A percentile compares a stretch with the other conserved stretches of the same genome.
Conservation (phyloP, 1,140 invertebrate species). For the Pollicipes pollicipes region DNA sequence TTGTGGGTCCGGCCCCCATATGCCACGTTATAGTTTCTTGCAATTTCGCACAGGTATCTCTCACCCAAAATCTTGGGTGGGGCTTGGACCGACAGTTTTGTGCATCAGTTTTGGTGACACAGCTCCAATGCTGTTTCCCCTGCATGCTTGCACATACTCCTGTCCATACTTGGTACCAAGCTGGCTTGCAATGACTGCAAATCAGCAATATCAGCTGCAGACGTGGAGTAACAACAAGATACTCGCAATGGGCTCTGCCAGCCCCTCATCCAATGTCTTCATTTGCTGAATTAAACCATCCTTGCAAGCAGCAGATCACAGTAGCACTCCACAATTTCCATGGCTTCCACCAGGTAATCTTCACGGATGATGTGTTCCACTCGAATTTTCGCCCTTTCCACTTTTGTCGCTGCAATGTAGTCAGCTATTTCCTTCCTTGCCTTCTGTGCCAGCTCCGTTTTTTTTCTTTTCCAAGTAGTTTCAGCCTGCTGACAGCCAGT, state of each 20-base stretch:
- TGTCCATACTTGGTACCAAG: conserved; percentile 85
- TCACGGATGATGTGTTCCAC: conserved; percentile 98
- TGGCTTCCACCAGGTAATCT: conserved; percentile 97
- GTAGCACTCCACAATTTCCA: conserved; percentile 98
- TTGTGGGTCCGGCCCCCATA: conserved; percentile 85
- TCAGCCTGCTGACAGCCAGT: conserved; percentile 50
- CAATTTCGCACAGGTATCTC: conserved; percentile 89
- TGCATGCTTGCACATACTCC: conserved; percentile 58
- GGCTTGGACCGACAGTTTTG: conserved; percentile 84
- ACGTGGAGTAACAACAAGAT: conserved; percentile 88
- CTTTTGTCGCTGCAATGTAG: conserved; percentile 75
- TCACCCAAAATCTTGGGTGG: conserved; percentile 92
- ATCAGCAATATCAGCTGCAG: conserved; percentile 63
- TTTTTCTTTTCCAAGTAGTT: conserved; percentile 95
- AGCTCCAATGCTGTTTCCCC: conserved; percentile 52
- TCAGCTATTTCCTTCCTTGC: conserved; percentile 94
- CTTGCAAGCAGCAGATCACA: conserved; percentile 86
- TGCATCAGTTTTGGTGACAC: conserved; percentile 91
- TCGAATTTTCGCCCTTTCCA: conserved; percentile 70
- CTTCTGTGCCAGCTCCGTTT: conserved; percentile 88
- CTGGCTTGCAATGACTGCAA: conserved; percentile 82
- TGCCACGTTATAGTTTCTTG: conserved; percentile 78
- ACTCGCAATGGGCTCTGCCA: conserved; percentile 88
- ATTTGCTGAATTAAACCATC: conserved; percentile 91
- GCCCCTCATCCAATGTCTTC: conserved; percentile 85